A percentile compares a stretch with the other conserved stretches of the same genome.
Conservation (phyloP, 2,797 vertebrate species). For the Prionace glauca region DNA sequence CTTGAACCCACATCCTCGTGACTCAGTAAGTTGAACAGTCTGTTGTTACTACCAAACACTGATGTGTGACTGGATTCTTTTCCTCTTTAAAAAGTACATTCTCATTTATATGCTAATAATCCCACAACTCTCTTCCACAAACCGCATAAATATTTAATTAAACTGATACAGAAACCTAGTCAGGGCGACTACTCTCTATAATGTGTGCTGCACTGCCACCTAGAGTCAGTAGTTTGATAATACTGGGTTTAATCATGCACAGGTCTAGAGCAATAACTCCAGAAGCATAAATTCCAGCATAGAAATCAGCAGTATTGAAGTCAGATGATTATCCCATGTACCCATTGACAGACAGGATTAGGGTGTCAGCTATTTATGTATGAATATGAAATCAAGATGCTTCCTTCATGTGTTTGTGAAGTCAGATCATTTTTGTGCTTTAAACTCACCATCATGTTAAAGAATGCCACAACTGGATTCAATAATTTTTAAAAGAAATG, state of each 20-base stretch:
- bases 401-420: not conserved
- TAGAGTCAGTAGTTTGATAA: not conserved
- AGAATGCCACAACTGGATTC: not conserved
- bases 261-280: not conserved
- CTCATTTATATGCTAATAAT: not conserved
- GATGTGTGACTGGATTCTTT: not conserved
- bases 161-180: not conserved
- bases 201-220: conserved; percentile 23
- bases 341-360: not conserved
- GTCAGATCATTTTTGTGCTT: not conserved
- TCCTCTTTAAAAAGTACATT: not conserved
- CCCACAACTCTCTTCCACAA: not conserved
- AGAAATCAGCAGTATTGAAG: not conserved
- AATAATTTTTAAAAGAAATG: not conserved
- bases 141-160: not conserved
- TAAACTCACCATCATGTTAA: not conserved
- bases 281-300: not conserved
- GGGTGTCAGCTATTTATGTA: not conserved
- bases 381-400: not conserved
- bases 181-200: not conserved
- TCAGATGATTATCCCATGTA: not conserved
- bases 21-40: not conserved
- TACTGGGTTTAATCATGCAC: conserved; percentile 2
- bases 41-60: not conserved
- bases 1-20: not conserved